Evolutionary conservation across 2,888 invertebrate species (phyloP), one percentile per base, ranked within the genome.

Genomic region (Phortica magna): DNA sequence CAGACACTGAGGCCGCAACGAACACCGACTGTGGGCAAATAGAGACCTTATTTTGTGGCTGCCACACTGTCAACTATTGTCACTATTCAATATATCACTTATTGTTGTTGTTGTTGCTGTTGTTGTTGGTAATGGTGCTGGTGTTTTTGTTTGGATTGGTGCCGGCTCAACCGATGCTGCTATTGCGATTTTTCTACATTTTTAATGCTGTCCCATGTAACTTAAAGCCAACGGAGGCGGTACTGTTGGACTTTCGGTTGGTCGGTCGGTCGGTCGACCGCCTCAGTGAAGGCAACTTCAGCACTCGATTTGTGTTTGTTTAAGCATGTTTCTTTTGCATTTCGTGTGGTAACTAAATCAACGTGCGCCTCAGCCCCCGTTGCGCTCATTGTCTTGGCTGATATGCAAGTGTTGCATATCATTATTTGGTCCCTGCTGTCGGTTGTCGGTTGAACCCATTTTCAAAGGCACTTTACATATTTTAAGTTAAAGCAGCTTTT

Each of bases 401-500:
- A 2, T 22, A 53, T 70, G 17, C 53, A 70, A 70, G 53, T 19
- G 14, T 53, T 70, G 70, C 70, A 70, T 70, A 53, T 70, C 70
- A 70, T 70, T 70, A 70, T 70, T 48, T 70, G 22, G 68, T 42
- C 42, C 43, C 70, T 70, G 48, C 70, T 14, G 43, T 14, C 70
- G 14, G 14, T 67, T 67, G 22, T 19, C 10, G 42, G 67, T 67
- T 42, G 67, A 42, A 67, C 42, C 67, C 67, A 67, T 42, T 70
- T 53, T 48, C 19, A 53, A 19, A 76, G 79, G 76, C 79, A 78
- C 79, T 81, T 81, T 81, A 74, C 81, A 78, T 79, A 79, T 78
- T 81, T 81, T 78, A 79, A 73, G 76, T 79, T 78, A 76, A 81
- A 81, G 79, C 81, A 77, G 78, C 81, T 78, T 80, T 81, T 80